Conservation (phyloP, 2,113 vertebrate species). For the Ploceus nigricollis region DNA sequence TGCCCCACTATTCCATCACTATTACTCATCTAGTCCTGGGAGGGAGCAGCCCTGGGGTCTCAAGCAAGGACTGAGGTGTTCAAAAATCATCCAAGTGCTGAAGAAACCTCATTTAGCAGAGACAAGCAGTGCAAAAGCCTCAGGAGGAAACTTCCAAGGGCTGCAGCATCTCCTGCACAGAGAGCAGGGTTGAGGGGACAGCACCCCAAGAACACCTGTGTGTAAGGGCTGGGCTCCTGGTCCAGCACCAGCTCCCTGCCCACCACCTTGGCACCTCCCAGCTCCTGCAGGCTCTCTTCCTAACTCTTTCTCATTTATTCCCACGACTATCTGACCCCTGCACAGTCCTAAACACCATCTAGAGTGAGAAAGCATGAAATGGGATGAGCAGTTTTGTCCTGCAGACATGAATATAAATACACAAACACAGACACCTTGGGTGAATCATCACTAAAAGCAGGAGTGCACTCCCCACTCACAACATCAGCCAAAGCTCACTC, state of each 20-base stretch:
- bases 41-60: neutral
- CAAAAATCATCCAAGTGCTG: neutral
- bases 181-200: neutral
- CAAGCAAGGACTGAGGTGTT: neutral
- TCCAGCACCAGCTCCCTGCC: neutral
- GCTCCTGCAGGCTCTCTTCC: neutral
- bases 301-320: neutral
- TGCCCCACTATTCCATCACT: neutral
- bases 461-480: neutral
- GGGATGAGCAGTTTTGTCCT: neutral
- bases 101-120: neutral
- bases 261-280: neutral
- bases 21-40: neutral
- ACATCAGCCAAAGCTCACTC: neutral
- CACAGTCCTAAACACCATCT: neutral
- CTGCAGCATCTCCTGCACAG: neutral
- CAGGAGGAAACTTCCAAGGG: neutral
- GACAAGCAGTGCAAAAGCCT: neutral
- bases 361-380: neutral
- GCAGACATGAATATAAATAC: neutral
- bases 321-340: neutral
- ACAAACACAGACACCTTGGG: neutral
- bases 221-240: rapidly evolving
- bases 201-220: neutral
- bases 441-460: neutral